Conservation (phyloP, 2,113 vertebrate species). For the Erythrolamprus reginae region DNA sequence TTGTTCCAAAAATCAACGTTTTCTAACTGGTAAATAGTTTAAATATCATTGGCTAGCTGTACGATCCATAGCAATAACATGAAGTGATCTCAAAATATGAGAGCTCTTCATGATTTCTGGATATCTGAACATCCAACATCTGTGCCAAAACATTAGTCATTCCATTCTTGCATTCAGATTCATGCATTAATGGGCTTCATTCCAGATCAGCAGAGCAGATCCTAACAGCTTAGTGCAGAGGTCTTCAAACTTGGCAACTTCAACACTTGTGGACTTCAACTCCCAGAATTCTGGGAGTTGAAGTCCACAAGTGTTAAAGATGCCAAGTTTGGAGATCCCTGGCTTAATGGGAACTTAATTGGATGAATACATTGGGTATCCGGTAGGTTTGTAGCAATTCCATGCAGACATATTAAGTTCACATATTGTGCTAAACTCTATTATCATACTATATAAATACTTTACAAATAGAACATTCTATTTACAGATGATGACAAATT, state of each 20-base stretch:
- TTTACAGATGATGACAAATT: not conserved
- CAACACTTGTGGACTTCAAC: too few species aligned
- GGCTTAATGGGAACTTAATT: not conserved
- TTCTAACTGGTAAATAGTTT: not conserved
- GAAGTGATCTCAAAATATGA: not conserved
- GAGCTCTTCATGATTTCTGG: not conserved
- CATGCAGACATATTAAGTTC: not conserved
- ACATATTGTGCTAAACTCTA: not conserved
- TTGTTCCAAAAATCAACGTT: not conserved
- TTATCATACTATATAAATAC: not conserved
- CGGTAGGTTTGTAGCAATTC: not conserved
- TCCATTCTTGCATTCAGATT: not conserved
- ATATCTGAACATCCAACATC: not conserved
- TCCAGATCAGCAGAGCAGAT: not conserved
- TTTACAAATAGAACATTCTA: not conserved
- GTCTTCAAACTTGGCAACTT: too few species aligned
- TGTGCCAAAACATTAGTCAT: not conserved
- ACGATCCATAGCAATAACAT: not conserved
- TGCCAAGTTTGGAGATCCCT: too few species aligned
- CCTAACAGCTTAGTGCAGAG: not conserved
- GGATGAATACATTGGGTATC: not conserved
- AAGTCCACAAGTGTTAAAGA: too few species aligned
- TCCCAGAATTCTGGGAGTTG: too few species aligned
- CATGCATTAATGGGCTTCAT: not conserved
- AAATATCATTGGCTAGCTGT: not conserved